These are phyloP conservation scores for Cheilosia grossa DNA, from an alignment of 2,888 invertebrate genomes.

Conservation along the genomic window DNA sequence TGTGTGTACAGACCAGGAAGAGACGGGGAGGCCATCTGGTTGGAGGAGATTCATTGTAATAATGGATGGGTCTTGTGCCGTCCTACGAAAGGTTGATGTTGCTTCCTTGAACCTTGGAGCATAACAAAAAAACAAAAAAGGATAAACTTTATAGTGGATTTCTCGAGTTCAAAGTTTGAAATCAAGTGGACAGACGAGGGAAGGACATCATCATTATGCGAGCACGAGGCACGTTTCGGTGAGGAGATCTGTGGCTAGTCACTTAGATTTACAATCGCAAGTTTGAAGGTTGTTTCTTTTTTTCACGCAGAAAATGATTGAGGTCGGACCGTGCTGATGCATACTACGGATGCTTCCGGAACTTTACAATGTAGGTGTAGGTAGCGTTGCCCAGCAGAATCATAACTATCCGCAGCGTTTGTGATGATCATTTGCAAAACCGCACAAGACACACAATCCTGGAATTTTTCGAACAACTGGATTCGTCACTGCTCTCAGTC, in stretches of 20 bases:
- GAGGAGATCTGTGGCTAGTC: slow-evolving; percentile 42
- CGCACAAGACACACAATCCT: slow-evolving; percentile 40
- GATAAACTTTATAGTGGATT: slow-evolving; percentile 66
- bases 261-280: slow-evolving; percentile 55
- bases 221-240: slow-evolving; percentile 49
- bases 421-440: slow-evolving; percentile 43
- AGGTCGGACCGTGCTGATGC: not conserved
- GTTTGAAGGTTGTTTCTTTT: slow-evolving; percentile 33
- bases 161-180: slow-evolving; percentile 67
- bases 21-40: slow-evolving; percentile 34
- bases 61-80: slow-evolving; percentile 51
- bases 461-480: slow-evolving; percentile 47
- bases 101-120: slow-evolving; percentile 43
- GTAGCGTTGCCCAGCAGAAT: slow-evolving; percentile 7
- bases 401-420: slow-evolving; percentile 9
- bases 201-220: slow-evolving; percentile 70
- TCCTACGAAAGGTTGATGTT: slow-evolving; percentile 56
- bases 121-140: slow-evolving; percentile 16
- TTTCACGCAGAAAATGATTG: slow-evolving; percentile 27
- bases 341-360: not conserved
- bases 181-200: slow-evolving; percentile 60
- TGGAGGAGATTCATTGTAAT: slow-evolving; percentile 61
- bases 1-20: slow-evolving; percentile 22
- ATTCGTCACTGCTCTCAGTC: slow-evolving; percentile 11
- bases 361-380: not conserved